Percentiles rank a stretch among this genome's conserved stretches.
Evolutionary conservation across 2,113 vertebrate species (phyloP).

Genomic region (Hylia prasina): DNA sequence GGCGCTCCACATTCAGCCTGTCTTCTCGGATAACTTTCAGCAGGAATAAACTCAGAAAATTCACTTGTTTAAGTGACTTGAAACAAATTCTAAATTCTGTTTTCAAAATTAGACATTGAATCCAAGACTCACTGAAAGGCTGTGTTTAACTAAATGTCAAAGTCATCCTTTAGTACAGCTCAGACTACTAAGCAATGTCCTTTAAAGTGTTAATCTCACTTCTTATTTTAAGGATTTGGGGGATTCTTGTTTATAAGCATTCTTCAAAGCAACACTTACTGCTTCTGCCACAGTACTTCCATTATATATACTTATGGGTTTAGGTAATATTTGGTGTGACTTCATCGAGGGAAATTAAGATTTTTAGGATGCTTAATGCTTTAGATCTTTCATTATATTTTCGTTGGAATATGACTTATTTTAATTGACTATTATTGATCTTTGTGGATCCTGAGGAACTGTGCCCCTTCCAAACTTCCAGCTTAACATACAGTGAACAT

Average conservation of each 20-base stretch:
- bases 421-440: background rate
- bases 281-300: background rate
- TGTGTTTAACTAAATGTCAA: background rate
- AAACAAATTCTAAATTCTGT: background rate
- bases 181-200: background rate
- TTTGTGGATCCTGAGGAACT: background rate
- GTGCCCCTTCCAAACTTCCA: background rate
- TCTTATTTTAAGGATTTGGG: background rate
- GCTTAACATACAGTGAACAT: background rate
- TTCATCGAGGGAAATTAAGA: background rate
- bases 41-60: background rate
- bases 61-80: background rate
- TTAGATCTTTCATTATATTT: background rate
- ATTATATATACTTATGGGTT: background rate
- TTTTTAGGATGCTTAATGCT: background rate
- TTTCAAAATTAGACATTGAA: background rate
- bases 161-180: background rate
- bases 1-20: fast-evolving
- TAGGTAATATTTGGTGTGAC: background rate
- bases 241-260: background rate
- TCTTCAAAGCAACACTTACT: background rate
- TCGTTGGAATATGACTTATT: background rate
- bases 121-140: background rate
- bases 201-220: background rate
- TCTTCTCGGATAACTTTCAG: background rate